A percentile compares a stretch with the other conserved stretches of the same genome.
phyloP scores from a whole-genome alignment of 2,888 invertebrate species.

The Galeopsomyia nigrocyanea region DNA sequence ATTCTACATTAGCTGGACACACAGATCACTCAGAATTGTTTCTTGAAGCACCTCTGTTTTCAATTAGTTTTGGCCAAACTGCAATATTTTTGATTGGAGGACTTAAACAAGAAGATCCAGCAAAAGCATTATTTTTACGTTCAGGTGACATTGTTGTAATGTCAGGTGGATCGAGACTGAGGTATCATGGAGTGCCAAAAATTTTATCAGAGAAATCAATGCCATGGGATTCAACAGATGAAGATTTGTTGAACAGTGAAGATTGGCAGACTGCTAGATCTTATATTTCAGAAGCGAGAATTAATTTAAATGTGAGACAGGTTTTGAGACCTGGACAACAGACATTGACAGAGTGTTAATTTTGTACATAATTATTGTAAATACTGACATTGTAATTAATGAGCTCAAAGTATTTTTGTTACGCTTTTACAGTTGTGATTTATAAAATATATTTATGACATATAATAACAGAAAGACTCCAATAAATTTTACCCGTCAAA shows the following conservation, averaged over 20 bases:
- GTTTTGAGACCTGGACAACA: constrained; percentile 78
- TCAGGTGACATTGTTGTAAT: constrained; percentile 95
- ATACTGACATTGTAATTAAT: constrained; percentile 18
- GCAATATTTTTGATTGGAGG: constrained; percentile 96
- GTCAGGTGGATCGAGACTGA: constrained; percentile 86
- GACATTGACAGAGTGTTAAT: constrained; percentile 17
- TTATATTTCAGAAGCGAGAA: constrained; percentile 74
- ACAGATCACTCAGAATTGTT: constrained; percentile 94
- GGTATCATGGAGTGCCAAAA: constrained; percentile 95
- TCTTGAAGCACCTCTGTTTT: constrained; percentile 89
- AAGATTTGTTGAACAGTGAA: constrained; percentile 38
- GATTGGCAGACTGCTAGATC: constrained; percentile 59
- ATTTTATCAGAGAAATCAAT: constrained; percentile 74
- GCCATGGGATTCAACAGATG: constrained; percentile 68
- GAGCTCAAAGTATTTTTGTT: neutral
- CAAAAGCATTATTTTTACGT: constrained; percentile 80
- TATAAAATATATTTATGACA: too few relatives aligned
- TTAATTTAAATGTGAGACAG: constrained; percentile 95
- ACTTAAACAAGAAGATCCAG: constrained; percentile 75
- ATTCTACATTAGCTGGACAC: constrained; percentile 93
- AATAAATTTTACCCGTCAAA: too few relatives aligned
- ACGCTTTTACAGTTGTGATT: too few relatives aligned
- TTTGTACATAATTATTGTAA: constrained; percentile 27
- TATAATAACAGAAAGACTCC: too few relatives aligned
- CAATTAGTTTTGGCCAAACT: constrained; percentile 95